Evolutionary conservation across 2,113 vertebrate species (phyloP).

Genomic region (Tragelaphus imberbis): DNA sequence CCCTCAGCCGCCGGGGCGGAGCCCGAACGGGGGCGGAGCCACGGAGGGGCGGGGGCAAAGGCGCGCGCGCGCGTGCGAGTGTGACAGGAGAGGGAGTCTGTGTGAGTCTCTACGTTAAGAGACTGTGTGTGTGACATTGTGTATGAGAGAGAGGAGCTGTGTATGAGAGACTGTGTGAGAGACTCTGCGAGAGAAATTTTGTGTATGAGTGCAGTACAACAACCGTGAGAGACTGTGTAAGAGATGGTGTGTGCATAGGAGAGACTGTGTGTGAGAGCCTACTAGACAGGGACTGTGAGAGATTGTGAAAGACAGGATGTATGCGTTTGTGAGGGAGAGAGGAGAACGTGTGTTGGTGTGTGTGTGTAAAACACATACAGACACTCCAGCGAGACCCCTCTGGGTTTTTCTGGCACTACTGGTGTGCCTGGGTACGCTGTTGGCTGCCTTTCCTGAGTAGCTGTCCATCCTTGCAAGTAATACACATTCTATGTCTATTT

Average conservation of each 20-base stretch:
- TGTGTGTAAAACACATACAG: not conserved
- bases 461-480: not conserved
- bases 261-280: not conserved
- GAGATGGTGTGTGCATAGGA: not conserved
- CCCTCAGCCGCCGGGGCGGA: conserved; percentile 25
- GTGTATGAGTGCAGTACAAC: not conserved
- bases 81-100: not conserved
- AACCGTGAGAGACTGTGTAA: not conserved
- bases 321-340: not conserved
- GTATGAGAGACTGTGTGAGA: not conserved
- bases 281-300: not conserved
- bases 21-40: not conserved
- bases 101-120: not conserved
- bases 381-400: not conserved
- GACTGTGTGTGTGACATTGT: not conserved
- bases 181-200: too few relatives aligned
- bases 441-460: not conserved
- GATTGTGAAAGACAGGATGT: too few relatives aligned
- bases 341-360: too few relatives aligned
- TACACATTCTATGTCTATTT: not conserved
- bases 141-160: not conserved
- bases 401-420: not conserved
- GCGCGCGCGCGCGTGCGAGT: not conserved
- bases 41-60: not conserved
- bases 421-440: not conserved